A percentile compares a stretch with the other conserved stretches of the same genome.
Conservation (phyloP, 2,797 vertebrate species). For the Delichon dasypus region DNA sequence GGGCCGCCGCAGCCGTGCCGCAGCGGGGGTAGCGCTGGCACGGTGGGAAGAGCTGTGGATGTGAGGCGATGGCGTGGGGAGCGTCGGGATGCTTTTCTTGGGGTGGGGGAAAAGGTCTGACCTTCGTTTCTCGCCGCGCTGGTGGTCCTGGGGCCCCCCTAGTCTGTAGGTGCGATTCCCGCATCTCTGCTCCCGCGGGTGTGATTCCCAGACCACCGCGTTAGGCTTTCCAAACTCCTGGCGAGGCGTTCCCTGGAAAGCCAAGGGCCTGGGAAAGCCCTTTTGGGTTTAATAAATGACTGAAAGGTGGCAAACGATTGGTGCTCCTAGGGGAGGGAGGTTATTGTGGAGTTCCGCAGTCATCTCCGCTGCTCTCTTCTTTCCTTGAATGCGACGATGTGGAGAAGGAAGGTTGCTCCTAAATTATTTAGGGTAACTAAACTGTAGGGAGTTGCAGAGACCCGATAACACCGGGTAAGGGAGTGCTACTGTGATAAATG, state of each 20-base stretch:
- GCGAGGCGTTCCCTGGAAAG: rapidly evolving
- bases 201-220: rapidly evolving
- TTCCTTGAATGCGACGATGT: rapidly evolving
- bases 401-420: background rate
- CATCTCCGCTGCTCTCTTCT: too few relatives aligned
- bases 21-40: background rate
- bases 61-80: rapidly evolving
- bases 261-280: background rate
- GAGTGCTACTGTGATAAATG: background rate
- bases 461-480: background rate
- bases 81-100: rapidly evolving
- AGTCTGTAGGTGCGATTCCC: rapidly evolving
- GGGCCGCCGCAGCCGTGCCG: background rate
- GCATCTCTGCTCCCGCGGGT: rapidly evolving
- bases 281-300: background rate
- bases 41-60: rapidly evolving
- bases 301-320: background rate
- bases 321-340: rapidly evolving
- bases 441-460: background rate
- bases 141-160: rapidly evolving
- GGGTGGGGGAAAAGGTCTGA: rapidly evolving
- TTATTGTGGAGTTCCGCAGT: background rate
- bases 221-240: background rate
- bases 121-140: rapidly evolving
- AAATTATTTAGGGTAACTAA: background rate